phyloP scores from a whole-genome alignment of 2,888 invertebrate genomes.

The Leuctra nigra region DNA sequence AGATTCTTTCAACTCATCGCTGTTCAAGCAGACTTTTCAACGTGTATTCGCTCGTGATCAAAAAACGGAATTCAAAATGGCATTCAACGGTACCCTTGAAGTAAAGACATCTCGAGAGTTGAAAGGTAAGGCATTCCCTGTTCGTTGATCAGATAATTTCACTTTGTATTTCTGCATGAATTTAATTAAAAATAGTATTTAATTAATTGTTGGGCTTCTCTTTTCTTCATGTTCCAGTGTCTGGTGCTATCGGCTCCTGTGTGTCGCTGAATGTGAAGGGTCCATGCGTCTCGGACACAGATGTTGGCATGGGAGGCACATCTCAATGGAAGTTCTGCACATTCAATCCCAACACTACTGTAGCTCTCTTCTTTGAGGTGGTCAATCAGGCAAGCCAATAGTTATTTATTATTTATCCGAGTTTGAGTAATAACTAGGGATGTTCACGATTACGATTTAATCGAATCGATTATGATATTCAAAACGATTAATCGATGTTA shows the following conservation, averaged over 20 bases:
- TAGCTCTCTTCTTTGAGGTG: slow-evolving; percentile 95
- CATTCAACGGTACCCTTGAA: slow-evolving; percentile 94
- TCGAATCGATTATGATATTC: no score
- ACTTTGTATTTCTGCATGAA: background rate
- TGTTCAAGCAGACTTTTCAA: slow-evolving; percentile 99
- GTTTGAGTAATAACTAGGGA: no score
- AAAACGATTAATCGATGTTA: no score
- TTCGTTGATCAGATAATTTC: background rate
- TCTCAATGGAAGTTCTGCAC: slow-evolving; percentile 98
- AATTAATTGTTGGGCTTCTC: background rate
- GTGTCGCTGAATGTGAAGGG: slow-evolving; percentile 90
- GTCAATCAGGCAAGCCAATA: slow-evolving; percentile 57
- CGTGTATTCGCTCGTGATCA: slow-evolving; percentile 90
- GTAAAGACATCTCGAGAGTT: slow-evolving; percentile 94
- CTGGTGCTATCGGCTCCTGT: slow-evolving; percentile 95
- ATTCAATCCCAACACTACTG: slow-evolving; percentile 84
- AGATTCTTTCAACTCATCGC: slow-evolving; percentile 96
- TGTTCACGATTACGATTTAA: no score
- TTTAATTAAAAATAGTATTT: background rate
- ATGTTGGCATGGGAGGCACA: slow-evolving; percentile 96
- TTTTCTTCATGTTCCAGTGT: slow-evolving; percentile 47
- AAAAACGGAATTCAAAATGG: slow-evolving; percentile 92
- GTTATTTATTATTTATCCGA: no score
- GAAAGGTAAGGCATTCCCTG: slow-evolving; percentile 53
- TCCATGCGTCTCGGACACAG: slow-evolving; percentile 89